Evolutionary conservation across 2,113 vertebrate species (phyloP).

Genomic region (Varanus komodoensis): DNA sequence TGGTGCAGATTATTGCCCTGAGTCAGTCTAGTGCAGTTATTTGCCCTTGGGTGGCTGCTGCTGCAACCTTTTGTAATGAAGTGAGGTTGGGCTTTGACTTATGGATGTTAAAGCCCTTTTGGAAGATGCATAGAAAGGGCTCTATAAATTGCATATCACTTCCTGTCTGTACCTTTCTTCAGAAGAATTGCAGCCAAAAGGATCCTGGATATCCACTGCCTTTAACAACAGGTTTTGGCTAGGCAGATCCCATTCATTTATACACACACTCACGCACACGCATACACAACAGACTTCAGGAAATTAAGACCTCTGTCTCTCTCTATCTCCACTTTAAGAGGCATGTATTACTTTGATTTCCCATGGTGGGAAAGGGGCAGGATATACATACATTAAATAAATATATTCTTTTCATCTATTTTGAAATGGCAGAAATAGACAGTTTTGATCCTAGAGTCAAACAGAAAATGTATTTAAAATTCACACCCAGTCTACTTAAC

Average conservation of each 20-base stretch:
- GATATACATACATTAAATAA: neutral
- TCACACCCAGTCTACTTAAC: neutral
- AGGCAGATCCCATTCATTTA: too few species aligned
- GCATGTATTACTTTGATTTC: neutral
- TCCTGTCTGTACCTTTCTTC: accelerated
- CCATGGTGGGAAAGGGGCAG: neutral
- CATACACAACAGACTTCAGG: neutral
- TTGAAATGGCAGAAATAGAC: neutral
- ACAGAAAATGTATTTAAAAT: neutral
- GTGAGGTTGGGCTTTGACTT: neutral
- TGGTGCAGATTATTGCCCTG: conserved; percentile 49
- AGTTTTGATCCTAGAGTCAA: neutral
- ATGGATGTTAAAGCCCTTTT: conserved; percentile 17
- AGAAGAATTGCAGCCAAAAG: neutral
- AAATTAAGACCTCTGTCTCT: neutral
- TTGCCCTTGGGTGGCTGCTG: conserved; percentile 19
- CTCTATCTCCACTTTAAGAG: neutral
- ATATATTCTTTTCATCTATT: neutral
- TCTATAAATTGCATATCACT: neutral
- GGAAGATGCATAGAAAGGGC: neutral
- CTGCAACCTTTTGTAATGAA: conserved; percentile 39
- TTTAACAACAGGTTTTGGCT: neutral
- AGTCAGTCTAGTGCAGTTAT: conserved; percentile 38
- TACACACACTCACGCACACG: too few species aligned
- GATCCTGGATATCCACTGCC: neutral